Conservation (phyloP, 2,113 vertebrate species). For the Petrocephalus microphthalmus region DNA sequence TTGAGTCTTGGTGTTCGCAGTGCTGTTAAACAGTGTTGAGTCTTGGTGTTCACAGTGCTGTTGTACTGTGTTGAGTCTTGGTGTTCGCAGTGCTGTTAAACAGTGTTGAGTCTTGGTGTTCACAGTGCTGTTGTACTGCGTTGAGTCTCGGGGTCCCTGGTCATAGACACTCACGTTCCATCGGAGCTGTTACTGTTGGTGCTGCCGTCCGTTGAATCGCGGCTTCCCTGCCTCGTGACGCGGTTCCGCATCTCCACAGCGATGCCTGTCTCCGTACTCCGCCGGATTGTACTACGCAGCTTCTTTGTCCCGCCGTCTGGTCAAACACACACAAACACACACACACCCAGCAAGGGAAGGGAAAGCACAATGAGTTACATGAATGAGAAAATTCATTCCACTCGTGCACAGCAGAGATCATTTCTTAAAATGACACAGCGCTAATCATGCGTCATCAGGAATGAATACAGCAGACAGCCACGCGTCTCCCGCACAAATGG, state of each 20-base stretch:
- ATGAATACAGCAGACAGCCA: not conserved
- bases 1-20: not conserved
- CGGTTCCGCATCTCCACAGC: slow-evolving; percentile 95
- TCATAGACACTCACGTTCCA: slow-evolving; percentile 75
- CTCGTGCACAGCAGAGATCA: not conserved
- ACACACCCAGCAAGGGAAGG: not conserved
- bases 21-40: not conserved
- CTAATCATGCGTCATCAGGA: not conserved
- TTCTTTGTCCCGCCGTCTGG: slow-evolving; percentile 89
- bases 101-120: not conserved
- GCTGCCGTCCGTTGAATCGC: slow-evolving; percentile 93
- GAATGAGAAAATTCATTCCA: not conserved
- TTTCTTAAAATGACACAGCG: not conserved
- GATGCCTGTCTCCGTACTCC: slow-evolving; percentile 95
- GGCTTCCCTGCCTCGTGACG: slow-evolving; percentile 88
- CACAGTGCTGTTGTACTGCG: not conserved
- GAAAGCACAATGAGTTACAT: not conserved
- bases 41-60: not conserved
- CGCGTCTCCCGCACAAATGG: not conserved
- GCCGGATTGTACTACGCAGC: slow-evolving; percentile 88
- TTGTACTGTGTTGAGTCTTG: not conserved
- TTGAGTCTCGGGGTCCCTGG: not conserved
- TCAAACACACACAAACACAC: not conserved
- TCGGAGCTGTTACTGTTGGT: slow-evolving; percentile 98
- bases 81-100: not conserved